Base-by-base conservation (phyloP, 1,140 invertebrate genomes). In the Atta colombica region DNA sequence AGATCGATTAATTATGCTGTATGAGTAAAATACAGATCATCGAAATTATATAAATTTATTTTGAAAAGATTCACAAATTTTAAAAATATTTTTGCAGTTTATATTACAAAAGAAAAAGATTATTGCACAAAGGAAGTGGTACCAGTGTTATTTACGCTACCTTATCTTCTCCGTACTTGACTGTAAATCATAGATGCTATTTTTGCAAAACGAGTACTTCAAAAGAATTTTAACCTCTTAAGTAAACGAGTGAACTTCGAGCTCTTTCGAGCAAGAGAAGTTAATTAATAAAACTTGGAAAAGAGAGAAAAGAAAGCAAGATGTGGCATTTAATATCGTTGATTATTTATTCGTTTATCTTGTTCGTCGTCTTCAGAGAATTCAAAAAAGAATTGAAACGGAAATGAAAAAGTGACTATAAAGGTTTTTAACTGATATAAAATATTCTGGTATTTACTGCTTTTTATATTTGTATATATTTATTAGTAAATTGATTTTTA, bases 291-390 rank as follows among this genome's bases (percentile, higher is more conserved):
- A 61, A 31, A 49, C 3, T 35, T n/a, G n/a, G 25, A 63, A 35
- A 14, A 10, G n/a, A 14, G 45, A 39, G 49, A 2, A 25, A 0
- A 8, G 31, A 21, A 10, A 12, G 18, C 4, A 66, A 28, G 77
- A 78, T 63, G 68, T 61, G 51, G 63, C 21, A 86, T 75, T 87
- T 89, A 90, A 90, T 90, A 90, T 66, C 45, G 77, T 89, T 87
- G 85, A 75, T 66, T 66, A 88, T 87, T 88, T 80, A 88, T 88
- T 90, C 77, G 18, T 51, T 53, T 86, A 68, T 90, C 53, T 88
- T 60, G 49, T 85, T 69, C 51, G 75, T 68, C 63, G 12, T 55
- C 81, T 51, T 35, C 16, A 60, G 65, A 85, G 45, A 85, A 75
- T 90, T 90, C 68, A 61, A 81, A 85, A 89, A 63, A 85, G 77